Conservation (phyloP, 2,797 vertebrate genomes). For the Chaenodraco wilsoni region DNA sequence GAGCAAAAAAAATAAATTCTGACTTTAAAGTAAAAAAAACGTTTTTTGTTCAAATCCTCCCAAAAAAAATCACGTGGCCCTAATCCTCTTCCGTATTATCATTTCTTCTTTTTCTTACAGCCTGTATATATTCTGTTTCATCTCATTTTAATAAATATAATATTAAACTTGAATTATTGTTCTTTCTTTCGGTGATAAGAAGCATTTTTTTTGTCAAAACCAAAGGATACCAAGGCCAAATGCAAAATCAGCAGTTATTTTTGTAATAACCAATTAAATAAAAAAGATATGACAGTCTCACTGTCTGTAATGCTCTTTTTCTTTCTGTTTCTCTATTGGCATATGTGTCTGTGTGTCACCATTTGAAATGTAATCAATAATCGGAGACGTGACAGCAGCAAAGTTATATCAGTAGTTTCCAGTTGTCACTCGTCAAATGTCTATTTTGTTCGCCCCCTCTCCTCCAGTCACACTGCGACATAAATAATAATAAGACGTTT, state of each 20-base stretch:
- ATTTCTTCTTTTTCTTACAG: no score
- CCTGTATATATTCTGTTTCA: background rate
- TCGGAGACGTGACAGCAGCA: constrained; percentile 37
- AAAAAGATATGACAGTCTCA: background rate
- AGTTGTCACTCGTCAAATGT: constrained; percentile 58
- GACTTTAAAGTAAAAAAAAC: no score
- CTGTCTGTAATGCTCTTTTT: background rate
- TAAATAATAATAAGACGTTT: constrained; percentile 40
- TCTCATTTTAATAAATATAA: background rate
- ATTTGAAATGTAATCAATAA: constrained; percentile 63
- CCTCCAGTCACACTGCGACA: constrained; percentile 40
- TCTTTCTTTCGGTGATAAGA: background rate
- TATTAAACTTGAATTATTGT: background rate
- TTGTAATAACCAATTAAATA: background rate
- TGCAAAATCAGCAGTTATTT: background rate
- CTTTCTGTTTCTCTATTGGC: background rate
- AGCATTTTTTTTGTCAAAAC: no score
- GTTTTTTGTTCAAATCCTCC: no score
- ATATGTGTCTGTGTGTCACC: constrained; percentile 9
- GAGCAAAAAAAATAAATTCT: no score
- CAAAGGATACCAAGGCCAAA: background rate
- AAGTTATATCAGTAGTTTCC: constrained; percentile 58
- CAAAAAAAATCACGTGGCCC: no score
- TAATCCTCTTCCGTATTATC: no score
- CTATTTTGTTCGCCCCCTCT: constrained; percentile 2